These are phyloP conservation scores for Miniopterus natalensis DNA, from an alignment of 2,113 vertebrate genomes.

Conservation along the genomic window DNA sequence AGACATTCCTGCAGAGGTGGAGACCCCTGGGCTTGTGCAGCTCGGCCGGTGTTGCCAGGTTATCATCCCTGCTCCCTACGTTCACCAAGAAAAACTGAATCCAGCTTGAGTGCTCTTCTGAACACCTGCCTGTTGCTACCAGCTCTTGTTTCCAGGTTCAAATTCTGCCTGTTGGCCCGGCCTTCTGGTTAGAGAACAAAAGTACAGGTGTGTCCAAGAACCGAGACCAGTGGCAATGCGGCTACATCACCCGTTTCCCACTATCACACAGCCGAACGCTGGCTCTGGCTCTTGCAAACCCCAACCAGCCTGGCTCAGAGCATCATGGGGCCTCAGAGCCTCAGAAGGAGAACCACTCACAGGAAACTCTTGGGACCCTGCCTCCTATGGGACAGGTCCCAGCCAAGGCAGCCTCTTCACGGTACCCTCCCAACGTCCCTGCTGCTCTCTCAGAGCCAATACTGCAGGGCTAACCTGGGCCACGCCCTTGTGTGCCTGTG, in stretches of 20 bases:
- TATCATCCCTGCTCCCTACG: background rate
- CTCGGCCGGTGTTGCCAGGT: too few species aligned
- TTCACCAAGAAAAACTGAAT: background rate
- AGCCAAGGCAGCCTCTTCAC: background rate
- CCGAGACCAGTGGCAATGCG: fast-evolving
- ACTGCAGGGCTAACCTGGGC: background rate
- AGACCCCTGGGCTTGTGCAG: background rate
- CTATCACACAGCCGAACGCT: background rate
- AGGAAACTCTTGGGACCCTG: background rate
- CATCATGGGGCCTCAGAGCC: fast-evolving
- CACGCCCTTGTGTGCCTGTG: background rate
- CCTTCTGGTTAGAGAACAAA: background rate
- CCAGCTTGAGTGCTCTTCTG: background rate
- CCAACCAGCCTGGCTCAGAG: background rate
- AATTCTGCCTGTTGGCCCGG: background rate
- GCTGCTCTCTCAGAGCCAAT: background rate
- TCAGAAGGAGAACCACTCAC: background rate
- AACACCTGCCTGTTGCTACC: background rate
- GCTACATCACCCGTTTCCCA: background rate
- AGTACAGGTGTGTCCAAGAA: background rate
- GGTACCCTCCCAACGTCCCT: too few species aligned
- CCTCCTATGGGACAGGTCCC: background rate
- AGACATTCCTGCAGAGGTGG: background rate
- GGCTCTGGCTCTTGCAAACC: background rate
- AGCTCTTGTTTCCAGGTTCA: background rate